Base-by-base conservation (phyloP, 2,888 invertebrate genomes). In the Himalopsyche kuldschensis region DNA sequence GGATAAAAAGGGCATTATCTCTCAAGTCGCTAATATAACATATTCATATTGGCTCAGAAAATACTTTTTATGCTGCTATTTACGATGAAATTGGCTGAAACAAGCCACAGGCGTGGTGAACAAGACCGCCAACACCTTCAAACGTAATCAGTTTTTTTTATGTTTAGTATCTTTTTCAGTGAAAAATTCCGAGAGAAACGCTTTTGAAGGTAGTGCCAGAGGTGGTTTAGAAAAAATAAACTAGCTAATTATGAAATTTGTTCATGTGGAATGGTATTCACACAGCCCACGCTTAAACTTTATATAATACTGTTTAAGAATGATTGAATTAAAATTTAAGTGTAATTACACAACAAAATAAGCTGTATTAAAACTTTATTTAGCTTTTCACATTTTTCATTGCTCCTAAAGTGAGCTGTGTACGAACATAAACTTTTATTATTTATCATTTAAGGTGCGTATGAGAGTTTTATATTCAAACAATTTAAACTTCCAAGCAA, bases 1-100 rank as follows among this genome's bases (percentile, higher is more conserved):
- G 10, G 20, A 55, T 55, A 55, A 55, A 55, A 55, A 55, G 10
- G 20, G 55, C 55, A 55, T 55, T 55, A 55, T 55, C 55, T 55
- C 20, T 55, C 55, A 55, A 20, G 55, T 24, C 55, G 55, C 55
- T 55, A 55, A 55, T 55, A 55, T 55, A 55, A 55, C 55, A 75
- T 80, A 80, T 80, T 80, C 80, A 80, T 75, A 80, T 80, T 80
- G 80, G 80, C 75, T 69, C 80, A 55, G 55, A 55, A 20, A 55
- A 55, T 55, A 55, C 55, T 55, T 55, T 55, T 55, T 55, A 55
- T 55, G 55, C 4, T 20, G 55, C 55, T 55, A 20, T 80, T 80
- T 80, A 75, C 75, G 75, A 41, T 46, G 35, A 75, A 69, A 27
- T 46, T 41, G 78, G 31, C n/a, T 30, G 32, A 69, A 80, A 80